Percentiles rank a stretch among this genome's conserved stretches.
Conservation (phyloP, 2,888 invertebrate species). For the Scaptomyza cyrtandrae region DNA sequence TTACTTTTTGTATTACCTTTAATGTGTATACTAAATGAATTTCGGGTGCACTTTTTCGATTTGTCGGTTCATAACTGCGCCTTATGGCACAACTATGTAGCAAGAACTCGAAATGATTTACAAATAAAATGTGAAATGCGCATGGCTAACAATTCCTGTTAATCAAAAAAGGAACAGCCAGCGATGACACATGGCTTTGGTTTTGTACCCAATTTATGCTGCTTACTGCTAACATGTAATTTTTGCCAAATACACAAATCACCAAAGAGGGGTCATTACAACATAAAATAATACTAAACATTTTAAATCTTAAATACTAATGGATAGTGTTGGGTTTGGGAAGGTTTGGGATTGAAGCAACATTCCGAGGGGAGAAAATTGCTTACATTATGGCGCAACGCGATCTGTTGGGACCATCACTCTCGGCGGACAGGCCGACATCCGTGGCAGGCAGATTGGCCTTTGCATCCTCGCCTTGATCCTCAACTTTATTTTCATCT, state of each 20-base stretch:
- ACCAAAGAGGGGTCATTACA: slow-evolving; percentile 52
- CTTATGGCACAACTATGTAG: slow-evolving; percentile 25
- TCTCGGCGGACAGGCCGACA: slow-evolving; percentile 31
- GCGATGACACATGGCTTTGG: slow-evolving; percentile 18
- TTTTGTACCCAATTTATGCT: slow-evolving; percentile 12
- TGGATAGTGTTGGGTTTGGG: slow-evolving; percentile 1
- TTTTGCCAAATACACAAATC: slow-evolving; percentile 57
- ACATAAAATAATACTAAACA: slow-evolving; percentile 46
- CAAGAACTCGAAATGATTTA: slow-evolving; percentile 35
- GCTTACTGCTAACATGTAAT: slow-evolving; percentile 53
- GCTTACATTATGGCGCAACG: slow-evolving; percentile 65
- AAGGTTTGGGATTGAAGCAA: slow-evolving; percentile 9
- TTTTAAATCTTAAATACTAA: slow-evolving; percentile 24
- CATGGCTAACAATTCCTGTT: slow-evolving; percentile 14
- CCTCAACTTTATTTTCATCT: slow-evolving; percentile 22
- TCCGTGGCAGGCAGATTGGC: slow-evolving; percentile 28
- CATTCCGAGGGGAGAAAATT: not conserved
- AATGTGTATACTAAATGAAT: slow-evolving; percentile 28
- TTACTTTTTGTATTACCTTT: slow-evolving; percentile 26
- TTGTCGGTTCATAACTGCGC: slow-evolving; percentile 43
- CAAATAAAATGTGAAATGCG: not conserved
- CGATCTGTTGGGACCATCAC: slow-evolving; percentile 54
- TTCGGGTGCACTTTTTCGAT: slow-evolving; percentile 18
- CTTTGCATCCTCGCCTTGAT: slow-evolving; percentile 39
- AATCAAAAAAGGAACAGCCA: slow-evolving; percentile 11